Conservation (phyloP, 2,113 vertebrate species). For the Psophia crepitans region DNA sequence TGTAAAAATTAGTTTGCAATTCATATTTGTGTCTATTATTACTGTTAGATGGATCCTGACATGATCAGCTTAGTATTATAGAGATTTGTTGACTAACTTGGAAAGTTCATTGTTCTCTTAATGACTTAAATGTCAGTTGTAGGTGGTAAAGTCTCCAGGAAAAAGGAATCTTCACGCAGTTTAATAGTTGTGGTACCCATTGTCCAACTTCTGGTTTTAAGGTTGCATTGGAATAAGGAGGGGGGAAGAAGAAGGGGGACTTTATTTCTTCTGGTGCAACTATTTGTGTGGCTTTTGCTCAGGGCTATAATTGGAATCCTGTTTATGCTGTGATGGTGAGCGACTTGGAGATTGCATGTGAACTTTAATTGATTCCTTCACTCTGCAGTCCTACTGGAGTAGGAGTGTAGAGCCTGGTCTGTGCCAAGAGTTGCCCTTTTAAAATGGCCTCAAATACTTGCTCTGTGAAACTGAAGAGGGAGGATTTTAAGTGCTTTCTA, state of each 20-base stretch:
- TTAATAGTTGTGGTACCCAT: background rate
- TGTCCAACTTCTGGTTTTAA: constrained; percentile 40
- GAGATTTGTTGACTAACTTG: background rate
- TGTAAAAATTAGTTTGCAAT: background rate
- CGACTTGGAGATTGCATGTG: background rate
- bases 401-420: background rate
- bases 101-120: background rate
- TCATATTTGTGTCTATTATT: background rate
- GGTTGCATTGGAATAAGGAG: background rate
- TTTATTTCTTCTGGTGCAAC: background rate
- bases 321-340: constrained; percentile 37
- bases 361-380: background rate
- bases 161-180: background rate
- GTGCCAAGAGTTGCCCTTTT: background rate
- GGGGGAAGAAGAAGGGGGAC: background rate
- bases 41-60: background rate
- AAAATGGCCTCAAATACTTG: background rate
- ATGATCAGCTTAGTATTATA: background rate
- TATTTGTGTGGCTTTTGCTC: constrained; percentile 60
- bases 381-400: background rate
- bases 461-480: background rate
- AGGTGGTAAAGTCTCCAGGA: background rate
- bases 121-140: background rate
- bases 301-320: constrained; percentile 55
- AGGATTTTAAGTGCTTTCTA: constrained; percentile 5